These are phyloP conservation scores for Caerostris extrusa DNA, from an alignment of 1,140 invertebrate genomes.

Conservation along the genomic window DNA sequence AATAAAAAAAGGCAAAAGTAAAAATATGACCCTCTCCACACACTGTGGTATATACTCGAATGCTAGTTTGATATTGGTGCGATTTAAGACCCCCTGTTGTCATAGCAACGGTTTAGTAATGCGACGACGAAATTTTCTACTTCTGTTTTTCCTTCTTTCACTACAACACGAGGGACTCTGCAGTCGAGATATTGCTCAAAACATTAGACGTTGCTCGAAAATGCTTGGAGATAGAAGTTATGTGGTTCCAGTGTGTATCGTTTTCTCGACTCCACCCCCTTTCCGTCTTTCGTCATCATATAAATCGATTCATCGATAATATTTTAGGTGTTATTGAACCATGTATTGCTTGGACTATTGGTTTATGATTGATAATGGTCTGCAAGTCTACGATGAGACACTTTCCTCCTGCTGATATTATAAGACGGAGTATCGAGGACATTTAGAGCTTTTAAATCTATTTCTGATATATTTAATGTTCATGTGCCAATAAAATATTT, in stretches of 20 bases:
- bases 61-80: background rate
- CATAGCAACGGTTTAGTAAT: constrained; percentile 13
- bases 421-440: no score
- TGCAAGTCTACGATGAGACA: no score
- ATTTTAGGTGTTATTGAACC: background rate
- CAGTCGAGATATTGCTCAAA: background rate
- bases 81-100: constrained; percentile 9
- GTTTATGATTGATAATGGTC: no score
- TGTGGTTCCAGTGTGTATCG: background rate
- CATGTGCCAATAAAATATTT: no score
- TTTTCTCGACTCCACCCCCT: background rate
- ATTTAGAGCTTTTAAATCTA: no score
- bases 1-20: background rate
- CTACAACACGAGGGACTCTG: background rate
- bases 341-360: background rate
- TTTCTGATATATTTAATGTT: no score
- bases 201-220: background rate
- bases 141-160: background rate
- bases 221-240: constrained; percentile 5
- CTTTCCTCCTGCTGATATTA: no score
- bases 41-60: background rate
- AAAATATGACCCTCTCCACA: background rate
- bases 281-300: background rate
- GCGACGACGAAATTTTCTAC: constrained; percentile 19
- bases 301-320: constrained; percentile 15